These are phyloP conservation scores for Galeruca laticollis DNA, from an alignment of 2,888 invertebrate species.

Conservation along the genomic window DNA sequence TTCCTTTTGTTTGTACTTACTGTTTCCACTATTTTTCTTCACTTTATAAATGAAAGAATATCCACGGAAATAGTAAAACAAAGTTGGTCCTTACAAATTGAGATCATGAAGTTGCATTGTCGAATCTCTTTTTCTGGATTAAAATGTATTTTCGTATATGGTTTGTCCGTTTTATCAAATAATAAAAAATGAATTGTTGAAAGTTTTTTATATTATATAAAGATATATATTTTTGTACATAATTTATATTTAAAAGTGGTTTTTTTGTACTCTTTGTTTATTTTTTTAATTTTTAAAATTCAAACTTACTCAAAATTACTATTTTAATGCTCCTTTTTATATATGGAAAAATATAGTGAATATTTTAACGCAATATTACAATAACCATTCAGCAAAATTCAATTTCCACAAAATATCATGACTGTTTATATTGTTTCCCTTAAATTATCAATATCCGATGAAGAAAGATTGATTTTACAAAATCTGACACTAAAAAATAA, in stretches of 20 bases:
- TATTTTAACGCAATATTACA: conserved; percentile 23
- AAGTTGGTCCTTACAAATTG: too few relatives aligned
- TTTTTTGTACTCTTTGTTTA: conserved; percentile 54
- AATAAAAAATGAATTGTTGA: conserved; percentile 48
- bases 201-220: conserved; percentile 49
- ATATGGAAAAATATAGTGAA: conserved; percentile 5
- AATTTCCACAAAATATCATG: background rate
- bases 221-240: conserved; percentile 62
- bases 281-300: conserved; percentile 25
- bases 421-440: too few relatives aligned
- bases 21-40: too few relatives aligned
- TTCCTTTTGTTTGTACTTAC: too few relatives aligned
- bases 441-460: too few relatives aligned
- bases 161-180: conserved; percentile 12
- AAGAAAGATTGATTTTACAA: too few relatives aligned
- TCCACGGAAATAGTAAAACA: too few relatives aligned
- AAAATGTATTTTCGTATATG: background rate
- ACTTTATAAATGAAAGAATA: too few relatives aligned
- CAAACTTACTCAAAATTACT: conserved; percentile 11
- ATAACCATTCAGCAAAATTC: conserved; percentile 11
- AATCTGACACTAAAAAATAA: too few relatives aligned
- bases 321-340: conserved; percentile 12
- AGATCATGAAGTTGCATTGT: too few relatives aligned
- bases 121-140: too few relatives aligned
- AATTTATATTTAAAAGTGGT: conserved; percentile 60